Evolutionary conservation across 2,888 invertebrate species (phyloP).

Genomic region (Drosophila seclusa): DNA sequence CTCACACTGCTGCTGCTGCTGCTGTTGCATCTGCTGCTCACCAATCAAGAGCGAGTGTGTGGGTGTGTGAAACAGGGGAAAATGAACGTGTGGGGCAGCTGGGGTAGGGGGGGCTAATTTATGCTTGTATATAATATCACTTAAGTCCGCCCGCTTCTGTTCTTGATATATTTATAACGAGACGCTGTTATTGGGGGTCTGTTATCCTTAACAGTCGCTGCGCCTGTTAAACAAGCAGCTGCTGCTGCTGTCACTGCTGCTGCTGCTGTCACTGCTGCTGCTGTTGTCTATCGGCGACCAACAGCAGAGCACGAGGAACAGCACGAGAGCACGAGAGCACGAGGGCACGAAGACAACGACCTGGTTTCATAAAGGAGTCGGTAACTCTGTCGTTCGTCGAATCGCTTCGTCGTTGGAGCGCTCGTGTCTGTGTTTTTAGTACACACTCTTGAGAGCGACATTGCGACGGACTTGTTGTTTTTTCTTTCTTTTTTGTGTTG

Average conservation of each 20-base stretch:
- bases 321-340: slow-evolving; percentile 45
- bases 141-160: slow-evolving; percentile 54
- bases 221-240: slow-evolving; percentile 14
- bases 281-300: neutral
- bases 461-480: slow-evolving; percentile 39
- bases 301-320: neutral
- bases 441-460: slow-evolving; percentile 42
- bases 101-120: slow-evolving; percentile 42
- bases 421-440: slow-evolving; percentile 54
- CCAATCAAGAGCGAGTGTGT: slow-evolving; percentile 76
- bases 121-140: slow-evolving; percentile 73
- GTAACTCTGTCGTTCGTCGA: neutral
- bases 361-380: slow-evolving; percentile 61
- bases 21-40: slow-evolving; percentile 80
- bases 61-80: slow-evolving; percentile 36
- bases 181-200: slow-evolving; percentile 17
- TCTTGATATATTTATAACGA: slow-evolving; percentile 57
- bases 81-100: neutral
- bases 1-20: slow-evolving; percentile 16
- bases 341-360: slow-evolving; percentile 70
- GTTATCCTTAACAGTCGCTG: slow-evolving; percentile 51
- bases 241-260: slow-evolving; percentile 3
- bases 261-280: neutral
- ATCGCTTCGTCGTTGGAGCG: slow-evolving; percentile 14
- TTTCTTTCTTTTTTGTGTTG: neutral